phyloP scores from a whole-genome alignment of 1,140 invertebrate species.

The Ceratina japonica region DNA sequence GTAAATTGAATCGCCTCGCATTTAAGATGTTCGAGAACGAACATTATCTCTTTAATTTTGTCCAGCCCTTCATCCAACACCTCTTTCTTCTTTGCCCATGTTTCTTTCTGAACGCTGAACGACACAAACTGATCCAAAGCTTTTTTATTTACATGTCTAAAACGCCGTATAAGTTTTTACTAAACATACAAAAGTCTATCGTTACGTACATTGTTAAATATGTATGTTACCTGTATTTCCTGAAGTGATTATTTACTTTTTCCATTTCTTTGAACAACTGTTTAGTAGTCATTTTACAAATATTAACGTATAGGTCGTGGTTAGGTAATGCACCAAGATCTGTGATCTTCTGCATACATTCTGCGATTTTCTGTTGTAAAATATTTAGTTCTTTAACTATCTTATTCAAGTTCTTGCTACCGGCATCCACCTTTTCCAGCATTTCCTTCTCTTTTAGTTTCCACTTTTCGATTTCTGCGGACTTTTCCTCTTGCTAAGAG shows the following conservation, averaged over 20 bases:
- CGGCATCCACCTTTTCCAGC: constrained; percentile 97
- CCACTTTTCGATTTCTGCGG: constrained; percentile 90
- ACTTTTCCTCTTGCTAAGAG: constrained; percentile 82
- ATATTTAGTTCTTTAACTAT: constrained; percentile 97
- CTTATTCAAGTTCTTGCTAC: constrained; percentile 97
- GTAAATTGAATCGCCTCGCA: constrained; percentile 99
- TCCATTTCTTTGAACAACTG: constrained; percentile 97
- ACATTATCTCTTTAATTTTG: constrained; percentile 98
- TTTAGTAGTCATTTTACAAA: constrained; percentile 92
- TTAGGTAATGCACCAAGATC: constrained; percentile 95
- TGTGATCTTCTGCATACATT: constrained; percentile 97
- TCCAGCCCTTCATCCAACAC: constrained; percentile 95
- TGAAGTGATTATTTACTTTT: constrained; percentile 97
- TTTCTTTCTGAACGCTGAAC: constrained; percentile 99
- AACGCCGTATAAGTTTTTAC: constrained; percentile 30
- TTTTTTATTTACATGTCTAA: constrained; percentile 99
- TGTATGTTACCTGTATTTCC: constrained; percentile 88
- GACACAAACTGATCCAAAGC: constrained; percentile 99
- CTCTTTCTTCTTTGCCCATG: constrained; percentile 96
- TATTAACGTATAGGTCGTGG: constrained; percentile 94
- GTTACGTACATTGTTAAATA: constrained; percentile 2
- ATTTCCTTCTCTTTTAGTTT: constrained; percentile 95
- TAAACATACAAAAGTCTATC: neutral
- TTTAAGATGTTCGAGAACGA: constrained; percentile 96
- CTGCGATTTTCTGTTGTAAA: constrained; percentile 95